Evolutionary conservation across 2,888 invertebrate species (phyloP).

Genomic region (Helicoverpa assulta): DNA sequence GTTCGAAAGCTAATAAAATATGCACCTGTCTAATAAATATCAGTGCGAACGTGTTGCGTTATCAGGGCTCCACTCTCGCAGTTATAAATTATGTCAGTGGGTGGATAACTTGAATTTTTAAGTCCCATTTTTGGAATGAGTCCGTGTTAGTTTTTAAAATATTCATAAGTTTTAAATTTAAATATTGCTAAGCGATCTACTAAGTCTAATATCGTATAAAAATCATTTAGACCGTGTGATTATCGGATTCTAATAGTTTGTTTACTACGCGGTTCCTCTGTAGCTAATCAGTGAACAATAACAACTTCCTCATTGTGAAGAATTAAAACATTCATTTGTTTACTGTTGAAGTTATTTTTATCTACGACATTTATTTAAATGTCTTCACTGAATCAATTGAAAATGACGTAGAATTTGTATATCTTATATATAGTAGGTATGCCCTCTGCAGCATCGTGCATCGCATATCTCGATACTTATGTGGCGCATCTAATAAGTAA

Average conservation of each 20-base stretch:
- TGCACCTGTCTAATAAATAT: conserved; percentile 81
- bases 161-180: conserved; percentile 29
- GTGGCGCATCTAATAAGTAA: conserved; percentile 74
- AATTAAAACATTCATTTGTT: conserved; percentile 32
- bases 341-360: neutral
- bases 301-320: conserved; percentile 42
- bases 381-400: conserved; percentile 8
- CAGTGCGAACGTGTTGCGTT: conserved; percentile 73
- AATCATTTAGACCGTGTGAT: conserved; percentile 20
- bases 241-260: conserved; percentile 36
- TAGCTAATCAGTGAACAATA: conserved; percentile 51
- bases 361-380: conserved; percentile 10
- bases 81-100: conserved; percentile 74
- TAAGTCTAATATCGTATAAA: conserved; percentile 27
- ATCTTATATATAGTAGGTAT: neutral
- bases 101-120: conserved; percentile 67
- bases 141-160: conserved; percentile 28
- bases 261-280: conserved; percentile 42
- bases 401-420: neutral
- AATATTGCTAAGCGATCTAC: conserved; percentile 21
- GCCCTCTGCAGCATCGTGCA: conserved; percentile 29
- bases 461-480: conserved; percentile 59
- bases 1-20: conserved; percentile 79
- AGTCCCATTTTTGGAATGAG: conserved; percentile 44
- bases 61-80: conserved; percentile 70